These are phyloP conservation scores for Coreius guichenoti DNA, from an alignment of 2,797 vertebrate species.

Conservation along the genomic window DNA sequence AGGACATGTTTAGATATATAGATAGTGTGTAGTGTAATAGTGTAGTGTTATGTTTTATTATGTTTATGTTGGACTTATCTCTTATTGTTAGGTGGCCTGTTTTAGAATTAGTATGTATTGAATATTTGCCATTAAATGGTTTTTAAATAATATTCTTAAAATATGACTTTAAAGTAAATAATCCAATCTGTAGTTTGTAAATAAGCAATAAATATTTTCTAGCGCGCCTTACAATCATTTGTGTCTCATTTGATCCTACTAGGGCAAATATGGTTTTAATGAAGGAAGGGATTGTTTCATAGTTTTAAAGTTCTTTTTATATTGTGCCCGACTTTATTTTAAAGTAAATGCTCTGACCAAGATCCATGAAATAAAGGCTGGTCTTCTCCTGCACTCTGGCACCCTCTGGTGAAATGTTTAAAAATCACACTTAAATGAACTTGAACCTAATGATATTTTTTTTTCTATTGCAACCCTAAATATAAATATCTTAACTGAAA, in stretches of 20 bases:
- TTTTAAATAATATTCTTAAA: background rate
- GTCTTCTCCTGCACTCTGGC: constrained; percentile 70
- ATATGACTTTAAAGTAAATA: background rate
- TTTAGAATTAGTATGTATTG: background rate
- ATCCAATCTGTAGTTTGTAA: background rate
- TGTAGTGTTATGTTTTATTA: background rate
- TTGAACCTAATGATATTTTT: no score
- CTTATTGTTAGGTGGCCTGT: background rate
- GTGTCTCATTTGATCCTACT: no score
- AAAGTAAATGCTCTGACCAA: background rate
- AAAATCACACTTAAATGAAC: constrained; percentile 1
- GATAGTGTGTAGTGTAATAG: no score
- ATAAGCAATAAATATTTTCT: background rate
- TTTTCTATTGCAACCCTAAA: background rate
- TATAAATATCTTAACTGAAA: background rate
- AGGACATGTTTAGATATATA: no score
- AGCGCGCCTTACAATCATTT: background rate
- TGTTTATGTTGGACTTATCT: background rate
- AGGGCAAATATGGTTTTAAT: background rate
- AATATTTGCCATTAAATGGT: background rate
- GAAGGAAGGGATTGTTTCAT: background rate
- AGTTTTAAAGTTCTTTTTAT: background rate
- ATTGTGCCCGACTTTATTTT: background rate
- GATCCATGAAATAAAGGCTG: constrained; percentile 37
- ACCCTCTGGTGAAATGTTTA: constrained; percentile 71